phyloP scores from a whole-genome alignment of 2,797 vertebrate genomes.

The Tenualosa ilisha region DNA sequence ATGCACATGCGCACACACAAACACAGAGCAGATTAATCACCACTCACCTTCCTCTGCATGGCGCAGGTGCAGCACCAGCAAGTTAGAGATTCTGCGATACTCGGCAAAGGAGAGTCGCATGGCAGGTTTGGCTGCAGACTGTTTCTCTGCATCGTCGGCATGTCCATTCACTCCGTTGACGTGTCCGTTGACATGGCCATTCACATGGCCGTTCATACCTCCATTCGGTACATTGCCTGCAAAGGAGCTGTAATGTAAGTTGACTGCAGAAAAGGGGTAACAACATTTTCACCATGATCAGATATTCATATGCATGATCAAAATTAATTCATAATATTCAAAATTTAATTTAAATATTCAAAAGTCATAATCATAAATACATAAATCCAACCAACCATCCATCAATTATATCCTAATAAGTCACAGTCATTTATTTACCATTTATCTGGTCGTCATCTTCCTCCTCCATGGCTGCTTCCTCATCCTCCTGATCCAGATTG shows the following conservation, averaged over 20 bases:
- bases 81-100: slow-evolving; percentile 92
- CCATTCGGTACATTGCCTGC: slow-evolving; percentile 78
- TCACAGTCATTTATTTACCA: slow-evolving; percentile 56
- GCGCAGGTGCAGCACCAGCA: slow-evolving; percentile 92
- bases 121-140: slow-evolving; percentile 74
- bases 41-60: slow-evolving; percentile 85
- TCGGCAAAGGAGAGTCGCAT: slow-evolving; percentile 88
- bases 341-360: no score
- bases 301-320: not conserved
- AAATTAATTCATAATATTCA: no score
- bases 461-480: slow-evolving; percentile 78
- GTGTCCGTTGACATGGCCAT: slow-evolving; percentile 64
- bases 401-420: no score
- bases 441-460: slow-evolving; percentile 69
- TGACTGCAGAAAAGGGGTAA: not conserved
- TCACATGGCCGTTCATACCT: slow-evolving; percentile 66
- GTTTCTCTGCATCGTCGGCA: slow-evolving; percentile 64
- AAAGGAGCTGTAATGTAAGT: not conserved
- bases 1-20: not conserved
- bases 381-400: no score
- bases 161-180: slow-evolving; percentile 72
- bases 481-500: slow-evolving; percentile 93
- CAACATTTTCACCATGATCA: not conserved
- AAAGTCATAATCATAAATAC: no score
- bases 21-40: not conserved